phyloP scores from a whole-genome alignment of 2,113 vertebrate species.

The Cacatua alba region DNA sequence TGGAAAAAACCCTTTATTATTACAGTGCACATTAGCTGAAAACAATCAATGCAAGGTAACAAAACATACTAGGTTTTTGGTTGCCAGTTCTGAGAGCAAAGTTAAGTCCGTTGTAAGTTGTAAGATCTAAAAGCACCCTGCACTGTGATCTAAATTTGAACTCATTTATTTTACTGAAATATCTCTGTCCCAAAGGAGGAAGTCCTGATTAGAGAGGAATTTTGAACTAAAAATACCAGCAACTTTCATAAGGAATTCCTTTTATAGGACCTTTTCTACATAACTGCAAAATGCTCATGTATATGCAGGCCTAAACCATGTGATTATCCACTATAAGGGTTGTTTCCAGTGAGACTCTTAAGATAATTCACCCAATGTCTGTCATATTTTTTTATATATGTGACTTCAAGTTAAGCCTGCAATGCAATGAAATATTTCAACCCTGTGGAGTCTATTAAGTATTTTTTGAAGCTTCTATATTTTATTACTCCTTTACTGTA shows the following conservation, averaged over 20 bases:
- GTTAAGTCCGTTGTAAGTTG: not conserved
- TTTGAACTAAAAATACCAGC: not conserved
- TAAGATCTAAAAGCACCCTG: not conserved
- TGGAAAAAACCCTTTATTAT: not conserved
- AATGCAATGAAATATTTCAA: not conserved
- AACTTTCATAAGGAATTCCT: not conserved
- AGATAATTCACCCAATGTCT: not conserved
- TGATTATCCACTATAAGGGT: not conserved
- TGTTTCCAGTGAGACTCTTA: not conserved
- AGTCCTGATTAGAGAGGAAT: not conserved
- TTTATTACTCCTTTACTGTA: not conserved
- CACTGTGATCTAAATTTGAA: not conserved
- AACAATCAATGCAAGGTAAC: not conserved
- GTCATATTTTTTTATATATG: not conserved
- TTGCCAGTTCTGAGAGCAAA: not conserved
- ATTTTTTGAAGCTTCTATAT: not conserved
- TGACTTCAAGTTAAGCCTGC: not conserved
- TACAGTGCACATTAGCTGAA: not conserved
- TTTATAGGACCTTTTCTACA: not conserved
- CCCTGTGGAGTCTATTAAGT: not conserved
- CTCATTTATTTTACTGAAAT: not conserved
- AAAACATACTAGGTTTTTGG: rapidly evolving
- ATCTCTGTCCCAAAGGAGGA: not conserved
- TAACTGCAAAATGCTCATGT: not conserved
- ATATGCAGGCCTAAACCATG: not conserved